phyloP scores from a whole-genome alignment of 2,797 vertebrate genomes.

The Vultur gryphus region DNA sequence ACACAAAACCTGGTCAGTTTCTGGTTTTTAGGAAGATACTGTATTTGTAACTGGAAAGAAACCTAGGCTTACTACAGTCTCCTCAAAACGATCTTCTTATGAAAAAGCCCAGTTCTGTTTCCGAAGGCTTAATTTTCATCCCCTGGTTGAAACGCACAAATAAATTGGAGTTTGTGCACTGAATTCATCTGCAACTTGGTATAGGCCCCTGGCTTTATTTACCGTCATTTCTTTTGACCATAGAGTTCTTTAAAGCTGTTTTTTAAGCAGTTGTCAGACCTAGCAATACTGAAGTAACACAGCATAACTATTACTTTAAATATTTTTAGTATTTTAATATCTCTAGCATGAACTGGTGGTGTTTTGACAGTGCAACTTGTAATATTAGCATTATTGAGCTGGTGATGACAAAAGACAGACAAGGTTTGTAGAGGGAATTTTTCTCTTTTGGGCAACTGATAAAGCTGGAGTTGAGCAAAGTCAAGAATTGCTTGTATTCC shows the following conservation, averaged over 20 bases:
- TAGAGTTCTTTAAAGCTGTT: neutral
- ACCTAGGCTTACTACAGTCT: neutral
- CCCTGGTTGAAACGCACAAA: neutral
- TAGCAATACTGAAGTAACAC: neutral
- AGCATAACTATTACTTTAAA: neutral
- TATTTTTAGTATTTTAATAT: neutral
- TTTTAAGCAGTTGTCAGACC: neutral
- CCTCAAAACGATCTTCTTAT: neutral
- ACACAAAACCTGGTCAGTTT: neutral
- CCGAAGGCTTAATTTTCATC: neutral
- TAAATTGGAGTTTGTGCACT: neutral
- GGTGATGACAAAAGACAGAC: neutral
- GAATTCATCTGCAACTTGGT: neutral
- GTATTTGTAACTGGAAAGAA: neutral
- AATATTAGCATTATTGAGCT: neutral
- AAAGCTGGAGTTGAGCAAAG: neutral
- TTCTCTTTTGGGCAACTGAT: neutral
- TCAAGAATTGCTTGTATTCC: neutral
- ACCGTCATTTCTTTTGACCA: neutral
- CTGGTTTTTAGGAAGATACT: neutral
- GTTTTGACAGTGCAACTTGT: neutral
- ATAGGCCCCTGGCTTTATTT: neutral
- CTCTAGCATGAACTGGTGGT: neutral
- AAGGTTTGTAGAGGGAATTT: neutral
- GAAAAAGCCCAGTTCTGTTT: neutral